Conservation (phyloP, 2,888 invertebrate genomes). For the Schizaphis graminum region DNA sequence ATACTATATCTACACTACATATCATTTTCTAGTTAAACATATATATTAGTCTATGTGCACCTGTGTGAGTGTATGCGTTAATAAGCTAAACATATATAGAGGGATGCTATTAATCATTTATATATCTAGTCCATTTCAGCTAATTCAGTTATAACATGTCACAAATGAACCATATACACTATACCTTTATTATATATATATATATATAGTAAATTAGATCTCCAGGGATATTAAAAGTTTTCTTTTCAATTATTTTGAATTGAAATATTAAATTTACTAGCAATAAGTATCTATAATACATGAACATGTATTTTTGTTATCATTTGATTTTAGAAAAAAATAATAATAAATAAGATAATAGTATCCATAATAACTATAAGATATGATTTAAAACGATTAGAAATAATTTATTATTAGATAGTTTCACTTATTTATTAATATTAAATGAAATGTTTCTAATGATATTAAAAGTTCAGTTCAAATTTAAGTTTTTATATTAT, state of each 20-base stretch:
- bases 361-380: neutral
- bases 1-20: neutral
- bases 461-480: neutral
- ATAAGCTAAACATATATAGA: neutral
- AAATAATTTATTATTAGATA: neutral
- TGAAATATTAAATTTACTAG: neutral
- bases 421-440: neutral
- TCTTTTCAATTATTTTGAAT: conserved; percentile 1
- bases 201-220: neutral
- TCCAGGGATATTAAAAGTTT: neutral
- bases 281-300: neutral
- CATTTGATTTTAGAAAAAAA: neutral
- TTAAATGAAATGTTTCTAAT: neutral
- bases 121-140: neutral
- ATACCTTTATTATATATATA: neutral
- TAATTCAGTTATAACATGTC: neutral
- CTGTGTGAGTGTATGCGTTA: neutral
- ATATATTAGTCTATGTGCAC: neutral
- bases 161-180: neutral
- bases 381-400: neutral
- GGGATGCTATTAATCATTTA: conserved; percentile 27
- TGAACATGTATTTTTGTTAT: neutral
- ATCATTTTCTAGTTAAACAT: neutral
- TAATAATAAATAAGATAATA: neutral
- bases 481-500: neutral